Percentiles rank a stretch among this genome's conserved stretches.
phyloP scores from a whole-genome alignment of 2,888 invertebrate genomes.

The Spisula subtruncata region DNA sequence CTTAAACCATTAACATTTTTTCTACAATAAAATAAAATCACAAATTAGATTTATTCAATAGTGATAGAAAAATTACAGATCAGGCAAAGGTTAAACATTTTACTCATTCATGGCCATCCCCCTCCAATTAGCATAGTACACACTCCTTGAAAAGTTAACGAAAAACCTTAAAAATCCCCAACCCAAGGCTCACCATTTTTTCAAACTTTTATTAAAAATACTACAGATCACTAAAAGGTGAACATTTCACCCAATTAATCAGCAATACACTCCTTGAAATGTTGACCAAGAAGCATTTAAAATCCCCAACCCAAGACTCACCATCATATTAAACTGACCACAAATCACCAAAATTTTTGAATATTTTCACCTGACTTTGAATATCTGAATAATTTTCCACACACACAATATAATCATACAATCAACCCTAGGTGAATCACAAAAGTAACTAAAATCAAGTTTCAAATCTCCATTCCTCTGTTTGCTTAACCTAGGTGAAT shows the following conservation, averaged over 20 bases:
- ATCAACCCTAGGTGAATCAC: background rate
- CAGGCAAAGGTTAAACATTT: no score
- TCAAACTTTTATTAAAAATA: no score
- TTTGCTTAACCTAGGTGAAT: conserved; percentile 23
- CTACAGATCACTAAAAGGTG: background rate
- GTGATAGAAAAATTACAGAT: no score
- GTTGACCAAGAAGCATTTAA: background rate
- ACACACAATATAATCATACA: background rate
- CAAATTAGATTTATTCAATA: background rate
- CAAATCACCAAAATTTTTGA: background rate
- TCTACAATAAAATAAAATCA: background rate
- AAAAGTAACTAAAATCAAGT: conserved; percentile 5
- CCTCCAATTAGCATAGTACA: no score
- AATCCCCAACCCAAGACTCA: background rate
- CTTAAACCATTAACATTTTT: background rate
- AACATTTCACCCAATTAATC: background rate
- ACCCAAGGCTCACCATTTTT: no score
- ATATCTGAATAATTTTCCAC: background rate
- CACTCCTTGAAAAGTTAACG: no score
- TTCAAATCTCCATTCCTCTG: background rate
- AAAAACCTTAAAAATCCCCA: no score
- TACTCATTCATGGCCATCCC: no score
- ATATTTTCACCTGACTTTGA: background rate
- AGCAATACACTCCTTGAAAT: background rate
- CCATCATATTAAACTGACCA: background rate